Evolutionary conservation across 2,113 vertebrate genomes (phyloP).

Genomic region (Strigops habroptila): DNA sequence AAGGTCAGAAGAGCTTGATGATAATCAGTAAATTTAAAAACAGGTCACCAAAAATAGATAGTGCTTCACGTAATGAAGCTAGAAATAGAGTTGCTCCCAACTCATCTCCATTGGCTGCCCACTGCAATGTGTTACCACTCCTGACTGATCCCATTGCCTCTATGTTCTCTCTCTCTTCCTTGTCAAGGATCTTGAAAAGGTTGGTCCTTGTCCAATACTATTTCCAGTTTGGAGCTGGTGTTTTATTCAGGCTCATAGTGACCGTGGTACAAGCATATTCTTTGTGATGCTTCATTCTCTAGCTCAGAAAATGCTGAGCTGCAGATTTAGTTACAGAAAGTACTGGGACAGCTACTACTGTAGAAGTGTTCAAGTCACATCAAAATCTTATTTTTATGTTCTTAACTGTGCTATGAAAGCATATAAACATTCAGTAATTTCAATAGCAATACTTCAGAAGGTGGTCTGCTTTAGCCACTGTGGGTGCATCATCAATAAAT

Average conservation of each 20-base stretch:
- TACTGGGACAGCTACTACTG: fast-evolving
- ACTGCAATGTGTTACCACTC: not conserved
- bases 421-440: not conserved
- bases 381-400: not conserved
- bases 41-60: not conserved
- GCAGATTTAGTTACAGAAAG: not conserved
- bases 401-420: not conserved
- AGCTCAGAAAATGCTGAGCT: not conserved
- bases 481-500: not conserved
- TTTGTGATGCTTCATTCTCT: not conserved
- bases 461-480: not conserved
- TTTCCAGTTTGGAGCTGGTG: not conserved
- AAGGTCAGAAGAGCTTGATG: conserved; percentile 44
- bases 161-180: fast-evolving
- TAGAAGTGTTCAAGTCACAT: not conserved
- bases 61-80: not conserved
- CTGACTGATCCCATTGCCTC: not conserved
- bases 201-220: not conserved
- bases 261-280: not conserved
- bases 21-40: conserved; percentile 39
- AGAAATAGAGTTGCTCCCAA: too few species aligned
- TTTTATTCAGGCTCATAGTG: not conserved
- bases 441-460: not conserved
- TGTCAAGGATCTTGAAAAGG: not conserved
- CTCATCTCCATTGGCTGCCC: fast-evolving